Evolutionary conservation across 2,888 invertebrate species (phyloP).

Genomic region (Tiliacea citrago): DNA sequence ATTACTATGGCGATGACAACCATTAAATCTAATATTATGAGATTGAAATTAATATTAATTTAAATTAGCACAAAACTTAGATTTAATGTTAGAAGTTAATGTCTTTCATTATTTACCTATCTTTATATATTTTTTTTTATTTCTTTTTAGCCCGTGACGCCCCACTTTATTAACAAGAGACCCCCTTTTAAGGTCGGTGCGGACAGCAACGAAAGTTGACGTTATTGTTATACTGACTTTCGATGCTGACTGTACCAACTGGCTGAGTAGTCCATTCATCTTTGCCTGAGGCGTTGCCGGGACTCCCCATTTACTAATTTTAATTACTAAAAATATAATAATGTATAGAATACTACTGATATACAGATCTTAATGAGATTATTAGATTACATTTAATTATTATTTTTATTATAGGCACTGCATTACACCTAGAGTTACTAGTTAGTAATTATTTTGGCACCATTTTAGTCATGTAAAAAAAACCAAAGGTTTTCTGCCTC

Average conservation of each 20-base stretch:
- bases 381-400: slow-evolving; percentile 50
- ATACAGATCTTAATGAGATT: slow-evolving; percentile 72
- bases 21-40: slow-evolving; percentile 32
- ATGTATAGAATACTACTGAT: slow-evolving; percentile 59
- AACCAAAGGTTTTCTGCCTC: slow-evolving; percentile 59
- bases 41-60: slow-evolving; percentile 46
- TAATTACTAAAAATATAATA: slow-evolving; percentile 49
- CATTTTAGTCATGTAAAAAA: slow-evolving; percentile 61
- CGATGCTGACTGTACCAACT: background rate
- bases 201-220: background rate
- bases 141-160: slow-evolving; percentile 19
- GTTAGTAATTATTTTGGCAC: slow-evolving; percentile 68
- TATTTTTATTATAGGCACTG: slow-evolving; percentile 64
- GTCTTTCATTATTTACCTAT: slow-evolving; percentile 76
- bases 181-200: too few species aligned
- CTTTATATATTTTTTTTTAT: background rate
- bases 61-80: slow-evolving; percentile 64
- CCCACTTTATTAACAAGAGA: background rate
- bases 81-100: slow-evolving; percentile 77
- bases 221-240: background rate
- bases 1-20: slow-evolving; percentile 22
- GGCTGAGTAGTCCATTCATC: background rate
- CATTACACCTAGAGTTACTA: slow-evolving; percentile 53
- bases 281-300: background rate
- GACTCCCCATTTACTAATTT: slow-evolving; percentile 4